Conservation (phyloP, 2,888 invertebrate genomes). For the Platypus cylindrus region DNA sequence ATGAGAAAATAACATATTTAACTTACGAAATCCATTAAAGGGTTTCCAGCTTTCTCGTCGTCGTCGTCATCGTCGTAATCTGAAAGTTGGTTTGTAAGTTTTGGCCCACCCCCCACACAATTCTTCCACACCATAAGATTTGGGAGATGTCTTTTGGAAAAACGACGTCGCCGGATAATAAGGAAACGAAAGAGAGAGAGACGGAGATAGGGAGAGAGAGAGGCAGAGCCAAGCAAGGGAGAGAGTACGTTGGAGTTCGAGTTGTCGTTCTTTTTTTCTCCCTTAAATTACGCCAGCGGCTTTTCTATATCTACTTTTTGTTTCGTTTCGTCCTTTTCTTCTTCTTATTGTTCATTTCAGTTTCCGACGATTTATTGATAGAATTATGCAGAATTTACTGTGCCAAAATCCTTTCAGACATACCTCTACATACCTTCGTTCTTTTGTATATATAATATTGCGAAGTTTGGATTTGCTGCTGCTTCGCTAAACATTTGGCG, state of each 20-base stretch:
- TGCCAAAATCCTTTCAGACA: conserved; percentile 14
- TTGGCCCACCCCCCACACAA: too few relatives aligned
- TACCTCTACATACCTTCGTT: too few relatives aligned
- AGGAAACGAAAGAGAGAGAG: too few relatives aligned
- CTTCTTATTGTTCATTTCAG: conserved; percentile 8
- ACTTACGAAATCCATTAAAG: conserved; percentile 28
- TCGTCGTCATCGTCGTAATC: too few relatives aligned
- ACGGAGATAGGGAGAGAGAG: too few relatives aligned
- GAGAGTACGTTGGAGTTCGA: too few relatives aligned
- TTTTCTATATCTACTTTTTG: too few relatives aligned
- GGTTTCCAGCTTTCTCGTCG: conserved; percentile 25
- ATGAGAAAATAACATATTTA: conserved; percentile 27
- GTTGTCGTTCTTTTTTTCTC: conserved; percentile 13
- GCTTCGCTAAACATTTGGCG: conserved; percentile 9
- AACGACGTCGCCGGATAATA: too few relatives aligned
- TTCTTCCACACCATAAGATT: conserved; percentile 23
- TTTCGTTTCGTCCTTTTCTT: too few relatives aligned
- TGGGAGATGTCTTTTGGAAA: conserved; percentile 18
- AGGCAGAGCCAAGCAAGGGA: too few relatives aligned
- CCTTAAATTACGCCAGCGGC: conserved; percentile 12
- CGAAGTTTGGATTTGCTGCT: conserved; percentile 11
- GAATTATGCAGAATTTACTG: conserved; percentile 15
- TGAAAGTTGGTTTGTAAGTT: conserved; percentile 19
- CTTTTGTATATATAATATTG: too few relatives aligned
- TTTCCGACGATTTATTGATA: conserved; percentile 14